These are phyloP conservation scores for Anarhynchus alexandrinus DNA, from an alignment of 2,113 vertebrate species.

Conservation along the genomic window DNA sequence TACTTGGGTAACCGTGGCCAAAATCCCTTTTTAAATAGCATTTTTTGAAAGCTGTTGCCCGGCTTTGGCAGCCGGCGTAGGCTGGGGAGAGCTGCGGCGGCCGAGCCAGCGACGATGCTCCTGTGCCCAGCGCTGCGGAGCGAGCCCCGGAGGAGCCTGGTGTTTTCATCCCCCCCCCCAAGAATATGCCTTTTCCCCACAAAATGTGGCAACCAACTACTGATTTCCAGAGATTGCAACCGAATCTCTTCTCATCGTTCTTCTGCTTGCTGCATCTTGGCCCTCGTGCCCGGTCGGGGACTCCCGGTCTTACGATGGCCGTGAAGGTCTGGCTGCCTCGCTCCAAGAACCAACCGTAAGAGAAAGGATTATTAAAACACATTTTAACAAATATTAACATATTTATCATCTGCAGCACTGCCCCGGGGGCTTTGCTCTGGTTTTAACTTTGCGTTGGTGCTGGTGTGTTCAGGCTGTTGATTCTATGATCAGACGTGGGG, in stretches of 20 bases:
- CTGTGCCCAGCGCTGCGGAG: neutral
- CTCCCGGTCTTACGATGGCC: fast-evolving
- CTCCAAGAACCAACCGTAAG: too few relatives aligned
- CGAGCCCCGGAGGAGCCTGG: neutral
- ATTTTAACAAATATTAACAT: neutral
- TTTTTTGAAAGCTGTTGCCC: neutral
- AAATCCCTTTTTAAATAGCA: neutral
- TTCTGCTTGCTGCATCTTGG: neutral
- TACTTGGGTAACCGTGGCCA: neutral
- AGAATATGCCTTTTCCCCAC: neutral
- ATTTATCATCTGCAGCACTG: neutral
- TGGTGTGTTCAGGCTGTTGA: neutral
- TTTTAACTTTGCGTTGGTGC: neutral
- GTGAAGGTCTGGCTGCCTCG: fast-evolving
- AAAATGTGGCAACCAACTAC: too few relatives aligned
- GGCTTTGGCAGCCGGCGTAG: fast-evolving
- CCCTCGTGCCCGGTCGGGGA: fast-evolving
- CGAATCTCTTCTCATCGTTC: neutral
- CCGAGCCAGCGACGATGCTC: neutral
- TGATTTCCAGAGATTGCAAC: neutral
- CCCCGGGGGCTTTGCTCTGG: too few relatives aligned
- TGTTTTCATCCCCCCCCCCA: too few relatives aligned
- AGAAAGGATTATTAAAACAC: neutral
- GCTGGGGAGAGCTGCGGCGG: fast-evolving
- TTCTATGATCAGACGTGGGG: neutral